Conservation (phyloP, 2,113 vertebrate species). For the Atrichornis clamosus region DNA sequence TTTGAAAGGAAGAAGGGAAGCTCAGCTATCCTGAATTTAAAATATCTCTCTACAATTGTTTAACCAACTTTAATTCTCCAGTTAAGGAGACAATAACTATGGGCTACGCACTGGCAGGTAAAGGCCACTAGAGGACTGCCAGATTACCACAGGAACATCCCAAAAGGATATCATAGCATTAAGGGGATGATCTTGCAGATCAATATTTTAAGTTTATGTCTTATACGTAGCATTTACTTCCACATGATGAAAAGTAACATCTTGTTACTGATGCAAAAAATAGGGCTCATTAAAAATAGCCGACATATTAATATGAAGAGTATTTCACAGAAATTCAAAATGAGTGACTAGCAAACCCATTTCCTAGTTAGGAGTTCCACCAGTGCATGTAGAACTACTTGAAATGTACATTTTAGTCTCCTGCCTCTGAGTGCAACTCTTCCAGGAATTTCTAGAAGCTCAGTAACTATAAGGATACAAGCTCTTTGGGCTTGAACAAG, state of each 20-base stretch:
- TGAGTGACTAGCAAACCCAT: background rate
- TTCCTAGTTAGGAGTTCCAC: background rate
- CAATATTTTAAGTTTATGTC: background rate
- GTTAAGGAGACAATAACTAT: background rate
- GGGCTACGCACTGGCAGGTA: background rate
- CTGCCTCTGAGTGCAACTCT: background rate
- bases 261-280: background rate
- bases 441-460: background rate
- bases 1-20: background rate
- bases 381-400: background rate
- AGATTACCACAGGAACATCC: background rate
- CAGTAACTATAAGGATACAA: background rate
- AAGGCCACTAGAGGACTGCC: background rate
- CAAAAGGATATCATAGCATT: background rate
- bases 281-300: background rate
- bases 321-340: background rate
- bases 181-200: background rate
- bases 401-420: background rate
- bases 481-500: background rate
- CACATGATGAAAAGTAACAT: background rate
- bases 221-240: background rate
- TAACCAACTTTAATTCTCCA: background rate
- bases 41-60: background rate
- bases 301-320: background rate
- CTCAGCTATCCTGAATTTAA: background rate